Evolutionary conservation across 2,797 vertebrate species (phyloP), one percentile per base, ranked within the genome.

Genomic region (Crenuchus spilurus): DNA sequence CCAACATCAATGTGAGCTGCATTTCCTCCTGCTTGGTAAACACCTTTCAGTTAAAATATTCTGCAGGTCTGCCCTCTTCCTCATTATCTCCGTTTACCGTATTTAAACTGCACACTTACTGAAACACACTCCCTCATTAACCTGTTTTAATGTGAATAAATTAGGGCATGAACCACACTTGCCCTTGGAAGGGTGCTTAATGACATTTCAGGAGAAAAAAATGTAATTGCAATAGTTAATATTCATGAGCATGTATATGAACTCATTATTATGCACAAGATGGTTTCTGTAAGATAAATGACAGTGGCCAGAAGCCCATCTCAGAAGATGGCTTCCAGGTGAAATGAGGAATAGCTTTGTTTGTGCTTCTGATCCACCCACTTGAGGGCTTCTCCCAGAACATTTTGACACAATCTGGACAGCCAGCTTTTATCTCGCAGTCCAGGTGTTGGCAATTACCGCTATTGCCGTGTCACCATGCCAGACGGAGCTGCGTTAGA

Each of bases 371-470:
- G 31, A 35, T 70, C 66, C 44, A 44, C 41, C 24, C 57, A n/a
- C 26, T 58, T n/a, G 9, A 20, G 24, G 20, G 41, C 20, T 61
- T 54, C 60, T 35, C 41, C 41, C 72, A 73, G 57, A 75, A 76
- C 74, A 80, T 85, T 70, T 72, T 55, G 11, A 39, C 22, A 35
- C 77, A 62, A 79, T 77, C 46, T 71, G 77, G 64, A 44, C 20
- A 30, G 48, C 42, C 44, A 30, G 63, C 76, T 83, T 87, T 89
- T 82, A 86, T 84, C 76, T 76, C 20, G 2, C 44, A 26, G 52
- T 70, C 42, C 84, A 88, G 83, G 83, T 86, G 85, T 82, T 84
- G 72, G 72, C 83, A 85, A 87, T 87, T 85, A 82, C 77, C 46
- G 63, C 76, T 66, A 42, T 72, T 66, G 57, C 68, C 61, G 49